A percentile compares a stretch with the other conserved stretches of the same genome.
These are phyloP conservation scores for Melanchra persicariae DNA, from an alignment of 2,888 invertebrate species.

Conservation along the genomic window DNA sequence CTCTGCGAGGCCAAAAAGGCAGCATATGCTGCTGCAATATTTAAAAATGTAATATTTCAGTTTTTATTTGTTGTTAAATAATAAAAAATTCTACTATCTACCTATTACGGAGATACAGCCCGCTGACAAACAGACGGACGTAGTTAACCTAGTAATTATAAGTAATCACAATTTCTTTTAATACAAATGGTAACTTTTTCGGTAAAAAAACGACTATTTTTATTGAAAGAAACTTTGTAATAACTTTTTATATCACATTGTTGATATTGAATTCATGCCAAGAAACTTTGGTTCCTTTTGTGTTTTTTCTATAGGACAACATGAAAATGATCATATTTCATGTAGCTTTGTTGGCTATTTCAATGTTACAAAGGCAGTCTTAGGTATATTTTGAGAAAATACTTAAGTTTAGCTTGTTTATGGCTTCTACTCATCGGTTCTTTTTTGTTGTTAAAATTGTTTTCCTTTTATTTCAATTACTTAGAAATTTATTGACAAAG, in stretches of 20 bases:
- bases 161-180: too few species aligned
- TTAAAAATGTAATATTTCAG: too few species aligned
- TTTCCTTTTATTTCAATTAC: too few species aligned
- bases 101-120: too few species aligned
- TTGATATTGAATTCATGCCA: constrained; percentile 32
- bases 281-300: constrained; percentile 16
- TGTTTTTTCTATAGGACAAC: constrained; percentile 16
- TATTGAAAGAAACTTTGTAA: constrained; percentile 12
- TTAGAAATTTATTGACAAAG: too few species aligned
- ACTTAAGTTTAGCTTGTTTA: not conserved
- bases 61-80: too few species aligned
- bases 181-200: not conserved
- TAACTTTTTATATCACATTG: constrained; percentile 10
- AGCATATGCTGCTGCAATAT: too few species aligned
- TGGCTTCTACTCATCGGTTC: not conserved
- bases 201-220: not conserved
- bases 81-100: too few species aligned
- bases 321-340: constrained; percentile 34
- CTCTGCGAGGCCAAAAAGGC: too few species aligned
- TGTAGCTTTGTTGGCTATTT: constrained; percentile 5
- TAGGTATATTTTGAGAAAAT: constrained; percentile 8
- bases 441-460: too few species aligned
- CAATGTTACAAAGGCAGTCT: not conserved
- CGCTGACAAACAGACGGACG: too few species aligned
- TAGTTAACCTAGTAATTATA: too few species aligned